Conservation (phyloP, 2,797 vertebrate species). For the Synaphobranchus kaupii region DNA sequence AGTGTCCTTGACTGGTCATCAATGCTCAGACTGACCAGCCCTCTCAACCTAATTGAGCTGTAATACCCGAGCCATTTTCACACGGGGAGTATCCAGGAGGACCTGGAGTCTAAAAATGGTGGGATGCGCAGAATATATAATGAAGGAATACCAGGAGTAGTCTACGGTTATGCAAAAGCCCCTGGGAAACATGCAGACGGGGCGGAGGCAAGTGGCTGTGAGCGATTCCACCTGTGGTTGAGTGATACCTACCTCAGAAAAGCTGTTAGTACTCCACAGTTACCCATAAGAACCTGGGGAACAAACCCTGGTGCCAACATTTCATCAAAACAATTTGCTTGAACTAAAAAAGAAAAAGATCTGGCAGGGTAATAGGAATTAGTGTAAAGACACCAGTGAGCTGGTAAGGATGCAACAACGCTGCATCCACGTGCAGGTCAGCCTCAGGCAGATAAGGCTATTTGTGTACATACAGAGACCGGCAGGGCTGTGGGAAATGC, state of each 20-base stretch:
- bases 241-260: neutral
- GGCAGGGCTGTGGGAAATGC: neutral
- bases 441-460: neutral
- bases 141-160: neutral
- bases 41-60: too few species aligned
- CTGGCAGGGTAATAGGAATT: neutral
- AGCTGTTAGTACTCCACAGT: neutral
- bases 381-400: neutral
- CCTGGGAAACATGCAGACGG: neutral
- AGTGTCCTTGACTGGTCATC: neutral
- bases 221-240: neutral
- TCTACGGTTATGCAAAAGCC: neutral
- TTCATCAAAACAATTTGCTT: neutral
- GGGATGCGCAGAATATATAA: too few species aligned
- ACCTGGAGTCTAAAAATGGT: too few species aligned
- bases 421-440: neutral
- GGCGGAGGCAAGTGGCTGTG: neutral
- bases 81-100: neutral
- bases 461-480: neutral
- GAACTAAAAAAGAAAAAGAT: neutral
- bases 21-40: conserved; percentile 41
- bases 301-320: neutral
- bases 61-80: conserved; percentile 49
- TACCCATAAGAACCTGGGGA: neutral
- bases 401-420: neutral